Conservation (phyloP, 37 sponge, comb jelly and placozoan genomes). For the Oopsacas minuta region DNA sequence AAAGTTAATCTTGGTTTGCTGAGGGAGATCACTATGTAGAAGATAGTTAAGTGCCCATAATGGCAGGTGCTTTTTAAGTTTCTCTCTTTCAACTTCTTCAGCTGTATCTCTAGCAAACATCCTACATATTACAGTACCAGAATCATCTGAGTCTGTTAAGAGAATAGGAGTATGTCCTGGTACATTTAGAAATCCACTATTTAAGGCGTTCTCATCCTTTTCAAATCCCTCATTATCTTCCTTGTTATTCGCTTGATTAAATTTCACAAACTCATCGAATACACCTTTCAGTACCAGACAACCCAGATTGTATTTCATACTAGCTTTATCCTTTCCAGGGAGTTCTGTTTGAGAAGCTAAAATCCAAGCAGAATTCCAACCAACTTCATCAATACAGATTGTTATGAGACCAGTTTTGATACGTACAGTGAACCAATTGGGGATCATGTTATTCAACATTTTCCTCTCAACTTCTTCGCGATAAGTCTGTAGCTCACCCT, state of each 20-base stretch:
- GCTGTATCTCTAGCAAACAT: neutral
- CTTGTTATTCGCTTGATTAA: neutral
- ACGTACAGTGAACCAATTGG: conserved; percentile 93
- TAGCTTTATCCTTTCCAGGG: neutral
- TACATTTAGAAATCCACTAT: conserved; percentile 42
- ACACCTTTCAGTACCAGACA: neutral
- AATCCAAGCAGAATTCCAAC: conserved; percentile 4
- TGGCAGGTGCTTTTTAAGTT: neutral
- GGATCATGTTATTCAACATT: conserved; percentile 43
- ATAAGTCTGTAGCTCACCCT: conserved; percentile 54
- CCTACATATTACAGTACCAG: conserved; percentile 26
- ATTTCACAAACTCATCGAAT: neutral
- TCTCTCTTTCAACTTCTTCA: neutral
- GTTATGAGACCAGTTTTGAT: conserved; percentile 83
- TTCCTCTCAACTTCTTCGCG: conserved; percentile 51
- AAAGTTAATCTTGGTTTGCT: neutral
- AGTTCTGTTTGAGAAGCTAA: neutral
- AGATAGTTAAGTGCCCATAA: neutral
- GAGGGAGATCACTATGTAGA: neutral
- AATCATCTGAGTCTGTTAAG: conserved; percentile 63
- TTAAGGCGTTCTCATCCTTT: neutral
- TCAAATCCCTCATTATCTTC: neutral
- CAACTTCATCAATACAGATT: neutral
- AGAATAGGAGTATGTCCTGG: conserved; percentile 71
- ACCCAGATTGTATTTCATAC: neutral